Evolutionary conservation across 2,888 invertebrate species (phyloP).

Genomic region (Drosophila aldrichi): DNA sequence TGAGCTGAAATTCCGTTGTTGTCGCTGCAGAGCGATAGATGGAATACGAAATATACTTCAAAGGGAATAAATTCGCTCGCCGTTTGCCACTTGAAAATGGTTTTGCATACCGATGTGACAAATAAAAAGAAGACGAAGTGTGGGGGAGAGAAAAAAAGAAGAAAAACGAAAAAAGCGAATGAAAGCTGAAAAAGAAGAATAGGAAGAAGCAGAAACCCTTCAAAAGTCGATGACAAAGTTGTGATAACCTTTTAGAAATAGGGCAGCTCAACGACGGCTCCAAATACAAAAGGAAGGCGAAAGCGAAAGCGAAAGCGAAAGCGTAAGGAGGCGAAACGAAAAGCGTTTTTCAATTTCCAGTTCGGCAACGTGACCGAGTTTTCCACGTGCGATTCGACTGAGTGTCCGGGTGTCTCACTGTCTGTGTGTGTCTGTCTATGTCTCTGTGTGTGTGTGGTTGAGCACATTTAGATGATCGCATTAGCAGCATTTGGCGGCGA

Average conservation of each 20-base stretch:
- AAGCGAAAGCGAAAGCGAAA: background rate
- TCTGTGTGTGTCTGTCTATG: background rate
- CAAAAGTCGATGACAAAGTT: constrained; percentile 37
- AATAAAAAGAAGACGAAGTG: background rate
- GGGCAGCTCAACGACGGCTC: constrained; percentile 17
- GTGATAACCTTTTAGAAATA: constrained; percentile 27
- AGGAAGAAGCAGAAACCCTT: background rate
- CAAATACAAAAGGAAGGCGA: constrained; percentile 15
- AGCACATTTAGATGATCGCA: constrained; percentile 55
- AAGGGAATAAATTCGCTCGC: constrained; percentile 9
- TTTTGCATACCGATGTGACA: constrained; percentile 11
- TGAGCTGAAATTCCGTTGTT: constrained; percentile 15
- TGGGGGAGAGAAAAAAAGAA: background rate
- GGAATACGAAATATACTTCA: constrained; percentile 2
- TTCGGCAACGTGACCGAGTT: constrained; percentile 53
- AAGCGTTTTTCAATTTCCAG: constrained; percentile 51
- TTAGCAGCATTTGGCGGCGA: constrained; percentile 29
- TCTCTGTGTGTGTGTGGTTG: constrained; percentile 10
- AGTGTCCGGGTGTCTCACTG: background rate
- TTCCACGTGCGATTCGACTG: constrained; percentile 30
- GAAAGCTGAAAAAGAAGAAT: background rate
- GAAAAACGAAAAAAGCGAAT: background rate
- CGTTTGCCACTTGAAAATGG: constrained; percentile 6
- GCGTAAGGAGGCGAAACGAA: constrained; percentile 16
- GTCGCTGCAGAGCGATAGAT: constrained; percentile 2